Percentiles rank a stretch among this genome's conserved stretches.
phyloP scores from a whole-genome alignment of 2,888 invertebrate species.

The Autographa pulchrina region DNA sequence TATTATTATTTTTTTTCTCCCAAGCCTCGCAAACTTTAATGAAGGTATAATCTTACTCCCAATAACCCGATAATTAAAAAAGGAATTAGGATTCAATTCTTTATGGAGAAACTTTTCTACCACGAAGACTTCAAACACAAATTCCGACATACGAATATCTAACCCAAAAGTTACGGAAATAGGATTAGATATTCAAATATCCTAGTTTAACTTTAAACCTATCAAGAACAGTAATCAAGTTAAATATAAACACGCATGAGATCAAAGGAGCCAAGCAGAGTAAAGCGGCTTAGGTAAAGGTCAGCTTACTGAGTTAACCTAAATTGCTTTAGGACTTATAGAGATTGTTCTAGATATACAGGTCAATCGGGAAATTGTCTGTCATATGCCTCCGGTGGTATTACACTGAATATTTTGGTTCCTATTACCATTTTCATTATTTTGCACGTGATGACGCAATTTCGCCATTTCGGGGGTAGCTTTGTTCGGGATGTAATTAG shows the following conservation, averaged over 20 bases:
- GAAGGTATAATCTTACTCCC: too few relatives aligned
- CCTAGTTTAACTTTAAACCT: constrained; percentile 1
- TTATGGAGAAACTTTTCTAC: not conserved
- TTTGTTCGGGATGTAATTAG: not conserved
- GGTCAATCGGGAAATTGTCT: constrained; percentile 27
- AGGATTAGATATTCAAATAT: not conserved
- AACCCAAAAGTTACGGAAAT: too few relatives aligned
- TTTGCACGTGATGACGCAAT: not conserved
- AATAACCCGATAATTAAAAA: too few relatives aligned
- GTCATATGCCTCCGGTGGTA: not conserved
- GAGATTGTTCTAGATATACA: constrained; percentile 20
- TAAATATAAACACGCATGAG: constrained; percentile 31
- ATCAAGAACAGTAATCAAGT: constrained; percentile 23
- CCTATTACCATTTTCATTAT: constrained; percentile 5
- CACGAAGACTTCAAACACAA: not conserved
- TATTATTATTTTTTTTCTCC: too few relatives aligned
- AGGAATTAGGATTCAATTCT: not conserved
- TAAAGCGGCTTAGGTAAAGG: constrained; percentile 44
- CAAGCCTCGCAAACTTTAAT: too few relatives aligned
- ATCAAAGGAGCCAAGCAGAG: constrained; percentile 36
- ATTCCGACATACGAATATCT: too few relatives aligned
- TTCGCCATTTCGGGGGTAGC: not conserved
- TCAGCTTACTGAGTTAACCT: constrained; percentile 38
- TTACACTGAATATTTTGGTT: not conserved
- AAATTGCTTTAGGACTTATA: constrained; percentile 14